phyloP scores from a whole-genome alignment of 1,140 invertebrate species.

The Solen grandis region DNA sequence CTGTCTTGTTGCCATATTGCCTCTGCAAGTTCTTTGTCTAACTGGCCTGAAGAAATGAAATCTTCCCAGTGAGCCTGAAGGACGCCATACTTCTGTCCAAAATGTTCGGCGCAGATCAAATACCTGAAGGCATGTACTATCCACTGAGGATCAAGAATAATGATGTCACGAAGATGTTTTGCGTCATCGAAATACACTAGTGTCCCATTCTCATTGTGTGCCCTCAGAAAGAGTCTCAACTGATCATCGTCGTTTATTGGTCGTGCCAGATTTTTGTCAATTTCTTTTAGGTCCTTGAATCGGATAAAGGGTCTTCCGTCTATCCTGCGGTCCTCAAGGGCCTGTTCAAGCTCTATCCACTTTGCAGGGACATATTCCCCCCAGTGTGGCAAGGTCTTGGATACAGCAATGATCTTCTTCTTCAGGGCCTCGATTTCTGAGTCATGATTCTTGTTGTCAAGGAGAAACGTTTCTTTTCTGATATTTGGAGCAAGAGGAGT shows the following conservation, averaged over 20 bases:
- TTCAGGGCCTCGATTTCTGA: conserved; percentile 11
- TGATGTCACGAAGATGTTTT: conserved; percentile 3
- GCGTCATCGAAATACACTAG: conserved; percentile 21
- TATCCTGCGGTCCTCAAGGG: conserved; percentile 2
- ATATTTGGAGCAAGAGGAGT: conserved; percentile 15
- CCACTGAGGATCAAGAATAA: conserved; percentile 46
- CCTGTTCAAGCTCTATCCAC: conserved; percentile 38
- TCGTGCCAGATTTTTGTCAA: background rate
- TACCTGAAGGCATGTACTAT: conserved; percentile 33
- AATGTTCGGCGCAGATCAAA: conserved; percentile 25
- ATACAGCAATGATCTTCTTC: conserved; percentile 8
- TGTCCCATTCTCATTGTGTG: conserved; percentile 14
- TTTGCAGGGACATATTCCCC: conserved; percentile 25
- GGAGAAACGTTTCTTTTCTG: background rate
- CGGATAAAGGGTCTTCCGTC: conserved; percentile 14
- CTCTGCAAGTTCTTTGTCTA: conserved; percentile 11
- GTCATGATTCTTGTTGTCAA: conserved; percentile 27
- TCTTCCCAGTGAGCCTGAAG: conserved; percentile 26
- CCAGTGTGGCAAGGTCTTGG: conserved; percentile 23
- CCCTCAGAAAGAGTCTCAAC: conserved; percentile 22
- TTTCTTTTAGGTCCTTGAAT: conserved; percentile 1
- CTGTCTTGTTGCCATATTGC: conserved; percentile 32
- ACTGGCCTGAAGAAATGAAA: conserved; percentile 20
- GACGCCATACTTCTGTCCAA: conserved; percentile 34
- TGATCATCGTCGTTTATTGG: conserved; percentile 25